Conservation (phyloP, 2,888 invertebrate genomes). For the Crocallis elinguaria region DNA sequence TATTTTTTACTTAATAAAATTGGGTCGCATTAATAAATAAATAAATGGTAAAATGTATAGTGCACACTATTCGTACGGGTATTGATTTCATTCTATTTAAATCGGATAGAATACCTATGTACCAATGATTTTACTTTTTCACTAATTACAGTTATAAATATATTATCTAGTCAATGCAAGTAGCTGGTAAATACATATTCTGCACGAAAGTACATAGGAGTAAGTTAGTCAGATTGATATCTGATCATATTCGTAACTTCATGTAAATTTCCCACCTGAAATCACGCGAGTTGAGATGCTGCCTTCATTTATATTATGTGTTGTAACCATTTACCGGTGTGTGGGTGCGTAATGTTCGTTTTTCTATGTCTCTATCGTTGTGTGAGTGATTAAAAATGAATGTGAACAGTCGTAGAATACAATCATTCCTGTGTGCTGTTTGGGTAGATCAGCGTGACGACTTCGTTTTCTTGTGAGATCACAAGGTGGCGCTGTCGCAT, state of each 20-base stretch:
- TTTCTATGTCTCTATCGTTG: slow-evolving; percentile 70
- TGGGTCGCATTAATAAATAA: no score
- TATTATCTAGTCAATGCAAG: no score
- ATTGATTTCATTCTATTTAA: no score
- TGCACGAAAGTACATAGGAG: no score
- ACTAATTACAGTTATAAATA: no score
- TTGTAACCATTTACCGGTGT: slow-evolving; percentile 67
- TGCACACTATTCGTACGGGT: no score
- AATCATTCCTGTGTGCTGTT: slow-evolving; percentile 50
- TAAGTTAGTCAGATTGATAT: no score
- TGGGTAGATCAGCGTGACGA: slow-evolving; percentile 36
- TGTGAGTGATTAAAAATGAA: slow-evolving; percentile 70
- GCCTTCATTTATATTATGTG: slow-evolving; percentile 6
- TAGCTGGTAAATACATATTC: no score
- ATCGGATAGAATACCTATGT: no score
- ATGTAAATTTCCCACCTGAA: not conserved
- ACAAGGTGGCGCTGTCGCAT: slow-evolving; percentile 49
- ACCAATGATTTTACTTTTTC: no score
- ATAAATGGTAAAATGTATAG: no score
- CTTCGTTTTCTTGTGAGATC: slow-evolving; percentile 40
- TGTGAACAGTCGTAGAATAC: slow-evolving; percentile 48
- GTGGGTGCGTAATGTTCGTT: slow-evolving; percentile 79
- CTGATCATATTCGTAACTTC: no score
- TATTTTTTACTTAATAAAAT: not conserved
- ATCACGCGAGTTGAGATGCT: slow-evolving; percentile 1